Conservation (phyloP, 2,888 invertebrate species). For the Sinohyriopsis cumingii region DNA sequence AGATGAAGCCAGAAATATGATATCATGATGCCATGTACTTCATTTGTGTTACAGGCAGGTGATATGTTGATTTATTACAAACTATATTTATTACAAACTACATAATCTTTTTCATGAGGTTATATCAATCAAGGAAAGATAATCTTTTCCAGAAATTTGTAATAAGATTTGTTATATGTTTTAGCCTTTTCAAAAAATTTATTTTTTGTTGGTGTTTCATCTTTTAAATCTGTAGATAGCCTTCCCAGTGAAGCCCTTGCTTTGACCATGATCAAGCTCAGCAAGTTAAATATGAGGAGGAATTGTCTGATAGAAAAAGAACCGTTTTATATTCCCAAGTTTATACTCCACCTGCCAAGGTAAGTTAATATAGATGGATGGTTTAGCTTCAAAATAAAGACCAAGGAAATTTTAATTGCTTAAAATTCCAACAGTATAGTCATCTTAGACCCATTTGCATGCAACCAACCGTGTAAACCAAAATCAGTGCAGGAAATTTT, state of each 20-base stretch:
- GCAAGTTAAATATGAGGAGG: constrained; percentile 52
- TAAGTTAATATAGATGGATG: constrained; percentile 18
- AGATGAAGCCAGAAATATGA: too few species aligned
- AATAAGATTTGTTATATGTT: too few species aligned
- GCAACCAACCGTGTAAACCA: neutral
- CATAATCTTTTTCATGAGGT: too few species aligned
- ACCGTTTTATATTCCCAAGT: constrained; percentile 64
- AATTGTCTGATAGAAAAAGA: constrained; percentile 57
- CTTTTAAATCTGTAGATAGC: constrained; percentile 30
- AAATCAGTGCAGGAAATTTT: too few species aligned
- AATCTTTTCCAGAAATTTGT: too few species aligned
- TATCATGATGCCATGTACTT: too few species aligned
- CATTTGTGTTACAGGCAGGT: too few species aligned
- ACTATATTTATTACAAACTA: too few species aligned
- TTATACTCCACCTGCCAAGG: constrained; percentile 64
- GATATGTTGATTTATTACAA: too few species aligned
- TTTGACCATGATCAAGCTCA: constrained; percentile 41
- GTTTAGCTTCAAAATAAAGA: neutral
- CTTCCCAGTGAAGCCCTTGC: constrained; percentile 56
- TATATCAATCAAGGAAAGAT: too few species aligned
- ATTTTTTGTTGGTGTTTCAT: neutral
- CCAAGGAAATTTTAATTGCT: constrained; percentile 1
- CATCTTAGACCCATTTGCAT: neutral
- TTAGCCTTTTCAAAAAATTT: neutral
- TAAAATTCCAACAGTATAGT: neutral